A percentile compares a stretch with the other conserved stretches of the same genome.
Evolutionary conservation across 35 echinoderm and acorn worm genomes (phyloP).

Genomic region (Heliocidaris erythrogramma): DNA sequence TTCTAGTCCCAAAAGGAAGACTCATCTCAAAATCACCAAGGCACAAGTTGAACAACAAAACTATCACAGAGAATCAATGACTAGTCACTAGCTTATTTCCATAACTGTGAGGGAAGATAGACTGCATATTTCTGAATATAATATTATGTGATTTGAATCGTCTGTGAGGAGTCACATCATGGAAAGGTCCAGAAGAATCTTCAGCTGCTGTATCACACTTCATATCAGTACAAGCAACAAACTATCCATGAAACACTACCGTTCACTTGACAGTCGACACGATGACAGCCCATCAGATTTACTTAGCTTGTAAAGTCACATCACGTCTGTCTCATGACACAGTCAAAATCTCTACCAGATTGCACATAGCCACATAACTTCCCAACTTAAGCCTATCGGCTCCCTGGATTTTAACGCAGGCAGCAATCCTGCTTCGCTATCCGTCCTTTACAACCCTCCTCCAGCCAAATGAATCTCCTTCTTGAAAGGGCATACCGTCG

Average conservation of each 20-base stretch:
- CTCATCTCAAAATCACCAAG: slow-evolving; percentile 1
- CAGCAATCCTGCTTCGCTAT: slow-evolving; percentile 13
- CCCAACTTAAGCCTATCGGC: not conserved
- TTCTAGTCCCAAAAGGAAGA: not conserved
- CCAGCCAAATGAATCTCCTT: slow-evolving; percentile 20
- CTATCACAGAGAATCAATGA: not conserved
- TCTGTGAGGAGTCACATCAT: not conserved
- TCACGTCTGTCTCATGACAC: not conserved
- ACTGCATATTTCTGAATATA: not conserved
- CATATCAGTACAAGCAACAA: not conserved
- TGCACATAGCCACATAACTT: not conserved
- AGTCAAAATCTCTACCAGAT: not conserved
- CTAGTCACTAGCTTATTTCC: not conserved
- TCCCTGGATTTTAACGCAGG: not conserved
- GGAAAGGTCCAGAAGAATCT: not conserved
- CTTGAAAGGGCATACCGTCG: slow-evolving; percentile 21
- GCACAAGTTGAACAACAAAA: not conserved
- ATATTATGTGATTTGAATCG: not conserved
- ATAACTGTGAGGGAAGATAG: not conserved
- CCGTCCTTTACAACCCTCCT: not conserved
- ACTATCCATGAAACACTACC: not conserved
- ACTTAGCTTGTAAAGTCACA: not conserved
- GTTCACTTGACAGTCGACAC: not conserved
- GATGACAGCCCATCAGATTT: slow-evolving; percentile 10
- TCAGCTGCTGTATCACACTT: not conserved